These are phyloP conservation scores for Drosophila algonquin DNA, from an alignment of 2,888 invertebrate genomes.

Conservation along the genomic window DNA sequence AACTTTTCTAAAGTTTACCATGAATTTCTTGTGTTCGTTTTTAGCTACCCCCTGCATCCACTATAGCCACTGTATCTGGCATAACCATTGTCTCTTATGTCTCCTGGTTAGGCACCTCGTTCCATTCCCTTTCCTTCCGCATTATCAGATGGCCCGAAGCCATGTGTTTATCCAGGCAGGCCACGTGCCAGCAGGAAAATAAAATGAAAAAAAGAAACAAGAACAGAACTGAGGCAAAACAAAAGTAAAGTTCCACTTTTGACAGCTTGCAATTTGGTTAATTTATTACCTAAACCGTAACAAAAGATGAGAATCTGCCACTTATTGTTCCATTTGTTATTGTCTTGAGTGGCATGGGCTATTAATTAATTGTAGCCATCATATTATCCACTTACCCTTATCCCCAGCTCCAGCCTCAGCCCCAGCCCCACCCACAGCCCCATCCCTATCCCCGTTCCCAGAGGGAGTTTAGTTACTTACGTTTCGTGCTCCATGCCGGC, in stretches of 20 bases:
- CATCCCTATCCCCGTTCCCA: not conserved
- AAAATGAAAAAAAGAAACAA: constrained; percentile 24
- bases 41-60: not conserved
- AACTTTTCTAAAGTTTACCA: constrained; percentile 23
- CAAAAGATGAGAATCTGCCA: constrained; percentile 41
- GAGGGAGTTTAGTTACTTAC: constrained; percentile 84
- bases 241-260: constrained; percentile 51
- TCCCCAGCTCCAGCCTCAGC: not conserved
- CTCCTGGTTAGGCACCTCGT: constrained; percentile 17
- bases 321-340: constrained; percentile 2
- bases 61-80: not conserved
- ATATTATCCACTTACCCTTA: not conserved
- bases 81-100: constrained; percentile 23
- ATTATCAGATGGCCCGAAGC: not conserved
- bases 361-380: constrained; percentile 48
- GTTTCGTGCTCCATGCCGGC: constrained; percentile 88
- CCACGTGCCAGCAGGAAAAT: constrained; percentile 31
- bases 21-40: constrained; percentile 9
- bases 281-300: constrained; percentile 57
- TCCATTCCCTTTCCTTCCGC: not conserved
- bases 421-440: not conserved
- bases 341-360: constrained; percentile 19
- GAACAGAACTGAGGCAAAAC: constrained; percentile 31
- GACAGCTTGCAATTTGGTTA: constrained; percentile 67
- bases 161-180: constrained; percentile 39